Conservation (phyloP, 2,113 vertebrate species). For the Callithrix jacchus region DNA sequence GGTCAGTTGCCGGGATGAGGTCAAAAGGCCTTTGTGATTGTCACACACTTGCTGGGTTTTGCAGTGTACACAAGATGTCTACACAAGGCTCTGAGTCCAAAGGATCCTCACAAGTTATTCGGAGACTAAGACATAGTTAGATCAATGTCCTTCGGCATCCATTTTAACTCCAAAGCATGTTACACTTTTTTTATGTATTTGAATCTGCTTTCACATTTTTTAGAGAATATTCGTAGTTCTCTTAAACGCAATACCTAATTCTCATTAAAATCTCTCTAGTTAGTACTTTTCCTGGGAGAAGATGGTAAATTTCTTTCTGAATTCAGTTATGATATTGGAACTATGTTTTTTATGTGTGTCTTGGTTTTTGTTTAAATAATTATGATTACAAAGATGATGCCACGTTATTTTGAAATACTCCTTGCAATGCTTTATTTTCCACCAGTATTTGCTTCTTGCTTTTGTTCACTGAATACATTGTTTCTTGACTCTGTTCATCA, state of each 20-base stretch:
- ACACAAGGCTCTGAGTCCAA: no score
- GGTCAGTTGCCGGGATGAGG: no score
- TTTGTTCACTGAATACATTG: background rate
- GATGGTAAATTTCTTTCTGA: background rate
- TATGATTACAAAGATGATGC: background rate
- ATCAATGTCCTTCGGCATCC: background rate
- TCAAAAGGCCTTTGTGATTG: no score
- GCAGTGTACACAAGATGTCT: no score
- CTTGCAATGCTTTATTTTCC: background rate
- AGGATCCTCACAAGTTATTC: background rate
- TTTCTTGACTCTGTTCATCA: background rate
- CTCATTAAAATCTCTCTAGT: background rate
- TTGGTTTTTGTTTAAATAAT: background rate
- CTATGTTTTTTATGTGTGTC: background rate
- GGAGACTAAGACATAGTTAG: background rate
- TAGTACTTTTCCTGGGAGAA: background rate
- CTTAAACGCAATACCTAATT: background rate
- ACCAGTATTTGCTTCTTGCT: background rate
- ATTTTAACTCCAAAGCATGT: background rate
- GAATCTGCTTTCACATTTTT: background rate
- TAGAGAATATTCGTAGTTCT: background rate
- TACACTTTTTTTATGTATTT: background rate
- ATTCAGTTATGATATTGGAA: background rate
- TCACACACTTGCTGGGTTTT: accelerated
- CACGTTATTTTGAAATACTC: background rate